Conservation (phyloP, 2,797 vertebrate species). For the Sebastes matsubarae region DNA sequence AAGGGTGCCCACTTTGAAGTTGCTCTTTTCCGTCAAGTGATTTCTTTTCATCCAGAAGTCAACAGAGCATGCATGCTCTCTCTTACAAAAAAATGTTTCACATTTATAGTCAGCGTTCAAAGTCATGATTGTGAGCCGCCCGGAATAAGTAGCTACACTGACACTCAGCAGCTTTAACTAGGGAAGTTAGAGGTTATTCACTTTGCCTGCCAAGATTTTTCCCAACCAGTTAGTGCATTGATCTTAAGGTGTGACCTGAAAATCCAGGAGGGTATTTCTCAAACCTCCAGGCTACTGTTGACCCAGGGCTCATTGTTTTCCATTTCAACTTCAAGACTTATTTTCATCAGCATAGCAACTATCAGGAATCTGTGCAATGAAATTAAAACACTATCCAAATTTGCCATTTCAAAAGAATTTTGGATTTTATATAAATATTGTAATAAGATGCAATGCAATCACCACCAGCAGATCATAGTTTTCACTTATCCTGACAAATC, state of each 20-base stretch:
- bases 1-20: slow-evolving; percentile 3
- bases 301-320: background rate
- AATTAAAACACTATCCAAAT: background rate
- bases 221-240: background rate
- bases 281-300: background rate
- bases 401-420: background rate
- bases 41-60: slow-evolving; percentile 19
- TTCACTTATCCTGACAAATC: background rate
- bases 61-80: background rate
- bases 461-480: background rate
- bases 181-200: background rate
- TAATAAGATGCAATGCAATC: background rate
- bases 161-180: slow-evolving; percentile 1
- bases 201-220: background rate
- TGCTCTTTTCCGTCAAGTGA: background rate
- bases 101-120: slow-evolving; percentile 3
- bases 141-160: background rate
- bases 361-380: background rate
- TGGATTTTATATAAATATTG: background rate
- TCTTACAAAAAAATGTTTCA: background rate
- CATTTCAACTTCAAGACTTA: background rate
- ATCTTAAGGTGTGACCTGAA: background rate
- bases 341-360: background rate
- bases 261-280: background rate
- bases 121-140: background rate